Base-by-base conservation (phyloP, 1,140 invertebrate species). In the Achroia grisella region DNA sequence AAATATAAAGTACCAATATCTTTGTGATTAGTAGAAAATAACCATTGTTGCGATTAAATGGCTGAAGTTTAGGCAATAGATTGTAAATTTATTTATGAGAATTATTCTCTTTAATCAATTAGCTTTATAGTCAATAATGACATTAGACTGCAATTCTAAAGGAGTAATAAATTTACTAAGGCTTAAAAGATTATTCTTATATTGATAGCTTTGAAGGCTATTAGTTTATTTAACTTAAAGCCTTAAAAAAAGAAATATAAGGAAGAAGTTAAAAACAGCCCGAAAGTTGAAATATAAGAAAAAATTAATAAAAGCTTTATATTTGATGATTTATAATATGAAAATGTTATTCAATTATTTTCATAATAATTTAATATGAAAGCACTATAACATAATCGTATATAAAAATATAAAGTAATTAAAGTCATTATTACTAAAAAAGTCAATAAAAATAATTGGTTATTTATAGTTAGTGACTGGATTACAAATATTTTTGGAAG, bases 1-100 rank as follows among this genome's bases (percentile, higher is more conserved):
- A 93, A 91, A 87, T 93, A 93, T 83, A 93, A 74, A 33, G 89
- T 91, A 59, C 90, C 91, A 89, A 93, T 93, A 89, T 93, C 89
- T 86, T 92, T 93, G 86, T 93, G 91, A 86, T 93, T 93, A 57
- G 90, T 92, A 48, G 90, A 92, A 73, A 86, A 90, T 58, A 92
- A 56, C 77, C 87, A 89, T 87, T 23, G 2, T 23, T 6, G 17
- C 17, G 6, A 71, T 87, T 79, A 86, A 84, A 76, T 88, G 86
- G 79, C 85, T 82, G 85, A 87, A 6, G 2, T 23, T 23, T 23
- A 23, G 6, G 17, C 17, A 71, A 75, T 87, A 87, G 76, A 87
- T 76, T 87, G 84, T 87, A 87, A 87, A 87, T 88, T 81, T 87
- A 86, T 86, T 76, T 70, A 87, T 70, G 72, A 75, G 82, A 86